phyloP scores from a whole-genome alignment of 37 sponge, comb jelly and placozoan species.

The Lycopodina hypogea region DNA sequence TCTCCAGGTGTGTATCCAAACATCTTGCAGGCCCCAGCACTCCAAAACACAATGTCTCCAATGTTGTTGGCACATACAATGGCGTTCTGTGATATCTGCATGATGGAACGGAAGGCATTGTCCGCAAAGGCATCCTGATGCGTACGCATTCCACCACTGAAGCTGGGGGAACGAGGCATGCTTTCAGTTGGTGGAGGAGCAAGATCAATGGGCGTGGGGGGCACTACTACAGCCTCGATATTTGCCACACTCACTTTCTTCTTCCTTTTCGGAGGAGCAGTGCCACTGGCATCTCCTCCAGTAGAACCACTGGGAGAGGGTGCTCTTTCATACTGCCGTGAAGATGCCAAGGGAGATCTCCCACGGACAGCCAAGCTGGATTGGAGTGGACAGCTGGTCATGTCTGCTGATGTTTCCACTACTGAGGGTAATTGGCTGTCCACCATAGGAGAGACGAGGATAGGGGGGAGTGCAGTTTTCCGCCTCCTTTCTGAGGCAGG shows the following conservation, averaged over 20 bases:
- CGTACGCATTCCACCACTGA: neutral
- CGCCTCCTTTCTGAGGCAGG: conserved; percentile 5
- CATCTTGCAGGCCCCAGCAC: conserved; percentile 61
- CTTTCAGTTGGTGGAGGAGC: conserved; percentile 3
- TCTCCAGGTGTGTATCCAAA: conserved; percentile 71
- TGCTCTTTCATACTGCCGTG: neutral
- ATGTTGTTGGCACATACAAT: conserved; percentile 57
- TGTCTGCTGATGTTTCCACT: neutral
- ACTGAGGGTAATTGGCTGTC: neutral
- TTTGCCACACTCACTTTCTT: conserved; percentile 53
- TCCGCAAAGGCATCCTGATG: conserved; percentile 22
- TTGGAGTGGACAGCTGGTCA: conserved; percentile 15
- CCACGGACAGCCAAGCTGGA: neutral
- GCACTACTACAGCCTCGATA: conserved; percentile 29
- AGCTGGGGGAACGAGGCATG: conserved; percentile 21
- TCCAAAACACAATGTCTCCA: conserved; percentile 63
- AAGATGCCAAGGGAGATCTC: neutral
- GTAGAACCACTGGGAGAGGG: conserved; percentile 7
- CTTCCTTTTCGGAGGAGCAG: conserved; percentile 8
- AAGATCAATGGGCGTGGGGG: conserved; percentile 33
- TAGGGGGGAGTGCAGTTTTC: conserved; percentile 15
- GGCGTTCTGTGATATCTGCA: conserved; percentile 64
- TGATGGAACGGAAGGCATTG: conserved; percentile 53
- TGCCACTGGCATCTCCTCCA: neutral
- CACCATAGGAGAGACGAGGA: neutral